Evolutionary conservation across 2,113 vertebrate species (phyloP).

Genomic region (Tetrao urogallus): DNA sequence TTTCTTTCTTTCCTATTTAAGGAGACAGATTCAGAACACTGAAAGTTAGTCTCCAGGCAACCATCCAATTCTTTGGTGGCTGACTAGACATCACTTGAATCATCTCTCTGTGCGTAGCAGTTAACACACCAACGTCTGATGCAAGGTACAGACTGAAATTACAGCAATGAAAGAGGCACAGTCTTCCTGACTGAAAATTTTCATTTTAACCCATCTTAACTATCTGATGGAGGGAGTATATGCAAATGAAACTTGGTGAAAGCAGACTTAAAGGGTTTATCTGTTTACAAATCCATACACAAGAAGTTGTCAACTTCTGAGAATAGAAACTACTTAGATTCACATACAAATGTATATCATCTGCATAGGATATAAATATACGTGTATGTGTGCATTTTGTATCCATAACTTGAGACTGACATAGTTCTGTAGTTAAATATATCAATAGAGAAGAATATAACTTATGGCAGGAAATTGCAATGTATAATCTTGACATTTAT

Average conservation of each 20-base stretch:
- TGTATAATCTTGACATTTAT: neutral
- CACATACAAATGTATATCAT: neutral
- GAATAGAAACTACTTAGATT: neutral
- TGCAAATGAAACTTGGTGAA: neutral
- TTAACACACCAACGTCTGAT: constrained; percentile 18
- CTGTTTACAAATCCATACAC: neutral
- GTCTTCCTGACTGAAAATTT: neutral
- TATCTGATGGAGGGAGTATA: neutral
- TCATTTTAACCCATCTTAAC: neutral
- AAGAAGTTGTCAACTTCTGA: neutral
- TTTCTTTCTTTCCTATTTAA: neutral
- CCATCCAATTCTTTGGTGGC: neutral
- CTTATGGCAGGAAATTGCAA: neutral
- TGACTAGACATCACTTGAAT: constrained; percentile 50
- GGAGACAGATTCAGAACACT: neutral
- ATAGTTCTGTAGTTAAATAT: neutral
- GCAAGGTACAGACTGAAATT: constrained; percentile 3
- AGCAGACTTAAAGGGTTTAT: neutral
- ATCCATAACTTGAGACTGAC: neutral
- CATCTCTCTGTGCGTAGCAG: neutral
- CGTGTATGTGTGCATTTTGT: neutral
- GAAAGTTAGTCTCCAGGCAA: constrained; percentile 67
- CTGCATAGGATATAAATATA: neutral
- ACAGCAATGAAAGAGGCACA: neutral
- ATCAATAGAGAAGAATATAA: neutral